Conservation (phyloP, 1,140 invertebrate species). For the Drosophila rufa region DNA sequence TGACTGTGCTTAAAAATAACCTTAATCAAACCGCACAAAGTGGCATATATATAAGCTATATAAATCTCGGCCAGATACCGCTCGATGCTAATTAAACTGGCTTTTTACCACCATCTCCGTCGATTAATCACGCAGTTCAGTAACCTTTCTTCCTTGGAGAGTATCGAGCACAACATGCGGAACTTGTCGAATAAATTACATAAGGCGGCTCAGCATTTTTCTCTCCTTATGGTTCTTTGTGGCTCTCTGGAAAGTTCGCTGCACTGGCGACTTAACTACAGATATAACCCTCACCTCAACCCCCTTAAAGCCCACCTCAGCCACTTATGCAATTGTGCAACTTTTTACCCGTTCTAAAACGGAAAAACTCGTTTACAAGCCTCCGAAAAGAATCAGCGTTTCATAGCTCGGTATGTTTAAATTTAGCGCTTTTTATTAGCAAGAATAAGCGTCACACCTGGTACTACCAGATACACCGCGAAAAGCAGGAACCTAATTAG, state of each 20-base stretch:
- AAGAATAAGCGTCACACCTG: constrained; percentile 61
- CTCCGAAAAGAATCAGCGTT: constrained; percentile 43
- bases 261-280: constrained; percentile 27
- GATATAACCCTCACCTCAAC: background rate
- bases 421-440: constrained; percentile 68
- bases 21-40: background rate
- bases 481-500: constrained; percentile 13
- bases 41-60: constrained; percentile 20
- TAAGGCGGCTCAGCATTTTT: constrained; percentile 27
- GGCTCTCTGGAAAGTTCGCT: constrained; percentile 58
- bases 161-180: constrained; percentile 43
- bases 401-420: constrained; percentile 38
- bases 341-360: constrained; percentile 63
- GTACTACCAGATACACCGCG: constrained; percentile 26
- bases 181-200: constrained; percentile 59
- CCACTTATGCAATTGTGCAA: constrained; percentile 69
- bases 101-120: constrained; percentile 17
- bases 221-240: constrained; percentile 17
- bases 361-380: constrained; percentile 73
- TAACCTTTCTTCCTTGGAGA: constrained; percentile 27
- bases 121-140: constrained; percentile 45
- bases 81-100: constrained; percentile 38
- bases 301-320: constrained; percentile 14
- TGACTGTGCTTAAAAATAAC: constrained; percentile 23
- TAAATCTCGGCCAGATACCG: constrained; percentile 3